Percentiles rank a stretch among this genome's conserved stretches.
Evolutionary conservation across 2,797 vertebrate species (phyloP).

Genomic region (Euthynnus affinis): DNA sequence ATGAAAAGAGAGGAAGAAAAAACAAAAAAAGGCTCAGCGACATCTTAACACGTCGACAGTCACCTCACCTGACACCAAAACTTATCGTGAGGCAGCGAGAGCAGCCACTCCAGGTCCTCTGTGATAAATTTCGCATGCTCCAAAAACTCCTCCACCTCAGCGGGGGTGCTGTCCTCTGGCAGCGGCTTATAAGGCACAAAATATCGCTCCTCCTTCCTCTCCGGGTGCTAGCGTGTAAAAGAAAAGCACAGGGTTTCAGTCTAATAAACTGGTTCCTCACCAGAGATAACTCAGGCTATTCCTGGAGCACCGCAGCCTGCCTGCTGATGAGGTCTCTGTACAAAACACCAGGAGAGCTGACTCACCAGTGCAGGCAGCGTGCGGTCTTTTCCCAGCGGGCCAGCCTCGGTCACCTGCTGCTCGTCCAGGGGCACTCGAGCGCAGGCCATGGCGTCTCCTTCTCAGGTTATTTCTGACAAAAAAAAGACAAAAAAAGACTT

Average conservation of each 20-base stretch:
- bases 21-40: too few species aligned
- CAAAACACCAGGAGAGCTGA: constrained; percentile 14
- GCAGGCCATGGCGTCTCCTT: constrained; percentile 75
- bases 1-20: not conserved
- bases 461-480: constrained; percentile 22
- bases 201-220: constrained; percentile 90
- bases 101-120: constrained; percentile 95
- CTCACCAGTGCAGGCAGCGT: constrained; percentile 92
- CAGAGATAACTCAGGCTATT: not conserved
- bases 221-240: constrained; percentile 88
- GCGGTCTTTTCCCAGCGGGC: constrained; percentile 83
- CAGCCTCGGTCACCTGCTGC: constrained; percentile 88
- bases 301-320: not conserved
- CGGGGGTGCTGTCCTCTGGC: constrained; percentile 84
- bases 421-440: constrained; percentile 89
- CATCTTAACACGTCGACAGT: not conserved
- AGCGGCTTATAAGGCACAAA: constrained; percentile 93
- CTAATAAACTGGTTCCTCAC: not conserved
- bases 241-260: not conserved
- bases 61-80: constrained; percentile 98
- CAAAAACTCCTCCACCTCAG: constrained; percentile 92
- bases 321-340: not conserved
- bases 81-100: constrained; percentile 93
- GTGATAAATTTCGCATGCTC: constrained; percentile 91
- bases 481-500: constrained; percentile 11